Conservation (phyloP, 2,888 invertebrate species). For the Sminthurides aquaticus region DNA sequence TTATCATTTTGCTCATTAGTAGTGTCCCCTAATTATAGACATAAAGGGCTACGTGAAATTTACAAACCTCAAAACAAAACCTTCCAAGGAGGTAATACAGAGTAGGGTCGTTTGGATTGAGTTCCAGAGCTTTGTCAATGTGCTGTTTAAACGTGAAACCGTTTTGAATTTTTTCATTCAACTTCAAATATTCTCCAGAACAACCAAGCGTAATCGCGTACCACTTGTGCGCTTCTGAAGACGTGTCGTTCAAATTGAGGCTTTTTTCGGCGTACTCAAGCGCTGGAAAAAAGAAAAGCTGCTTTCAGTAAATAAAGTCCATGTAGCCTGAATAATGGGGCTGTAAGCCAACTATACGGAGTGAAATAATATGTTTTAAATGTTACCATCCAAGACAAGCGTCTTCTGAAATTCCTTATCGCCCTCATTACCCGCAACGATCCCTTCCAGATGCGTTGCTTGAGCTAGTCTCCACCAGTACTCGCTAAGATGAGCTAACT, state of each 20-base stretch:
- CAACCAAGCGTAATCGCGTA: slow-evolving; percentile 60
- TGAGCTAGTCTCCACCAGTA: slow-evolving; percentile 50
- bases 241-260: slow-evolving; percentile 50
- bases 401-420: slow-evolving; percentile 16
- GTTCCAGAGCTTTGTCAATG: slow-evolving; percentile 57
- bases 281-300: slow-evolving; percentile 51
- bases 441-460: slow-evolving; percentile 47
- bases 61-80: slow-evolving; percentile 58
- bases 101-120: slow-evolving; percentile 57
- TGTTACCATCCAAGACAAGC: slow-evolving; percentile 9
- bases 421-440: slow-evolving; percentile 35
- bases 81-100: slow-evolving; percentile 63
- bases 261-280: slow-evolving; percentile 54
- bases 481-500: slow-evolving; percentile 45
- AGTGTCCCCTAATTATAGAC: background rate
- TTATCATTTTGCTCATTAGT: slow-evolving; percentile 5
- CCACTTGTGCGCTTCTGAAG: slow-evolving; percentile 65
- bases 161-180: slow-evolving; percentile 59
- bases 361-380: background rate
- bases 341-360: background rate
- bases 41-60: background rate
- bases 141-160: slow-evolving; percentile 62
- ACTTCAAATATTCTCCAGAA: slow-evolving; percentile 52
- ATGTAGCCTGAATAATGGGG: background rate
- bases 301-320: background rate